Conservation (phyloP, 2,888 invertebrate genomes). For the Listrodromus nycthemerus region DNA sequence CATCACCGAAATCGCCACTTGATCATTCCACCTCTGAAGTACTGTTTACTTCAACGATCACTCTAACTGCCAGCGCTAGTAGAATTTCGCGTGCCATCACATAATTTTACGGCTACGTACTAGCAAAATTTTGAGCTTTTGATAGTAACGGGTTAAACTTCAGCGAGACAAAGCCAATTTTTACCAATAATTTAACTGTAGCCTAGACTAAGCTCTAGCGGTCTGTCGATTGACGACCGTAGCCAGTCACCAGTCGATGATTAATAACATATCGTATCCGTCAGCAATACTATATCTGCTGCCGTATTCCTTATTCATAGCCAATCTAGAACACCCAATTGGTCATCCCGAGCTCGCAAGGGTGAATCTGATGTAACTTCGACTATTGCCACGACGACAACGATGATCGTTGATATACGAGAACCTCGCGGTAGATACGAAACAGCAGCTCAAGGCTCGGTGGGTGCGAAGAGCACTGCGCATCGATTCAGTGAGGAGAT, state of each 20-base stretch:
- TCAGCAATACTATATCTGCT: background rate
- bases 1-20: too few species aligned
- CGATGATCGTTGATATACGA: constrained; percentile 5
- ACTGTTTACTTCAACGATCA: too few species aligned
- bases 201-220: too few species aligned
- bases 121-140: too few species aligned
- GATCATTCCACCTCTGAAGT: too few species aligned
- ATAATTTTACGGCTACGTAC: background rate
- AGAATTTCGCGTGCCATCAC: too few species aligned
- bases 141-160: background rate
- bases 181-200: background rate
- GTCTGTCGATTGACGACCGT: background rate
- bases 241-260: background rate
- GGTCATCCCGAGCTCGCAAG: background rate
- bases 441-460: constrained; percentile 19
- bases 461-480: constrained; percentile 1
- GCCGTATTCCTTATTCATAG: constrained; percentile 12
- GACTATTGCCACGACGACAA: constrained; percentile 2
- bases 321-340: background rate
- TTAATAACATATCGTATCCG: background rate
- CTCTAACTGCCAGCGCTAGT: too few species aligned
- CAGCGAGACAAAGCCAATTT: background rate
- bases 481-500: constrained; percentile 17
- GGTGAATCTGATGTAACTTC: background rate
- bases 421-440: constrained; percentile 1